Evolutionary conservation across 1,140 invertebrate genomes (phyloP).

Genomic region (Acarapis woodi): DNA sequence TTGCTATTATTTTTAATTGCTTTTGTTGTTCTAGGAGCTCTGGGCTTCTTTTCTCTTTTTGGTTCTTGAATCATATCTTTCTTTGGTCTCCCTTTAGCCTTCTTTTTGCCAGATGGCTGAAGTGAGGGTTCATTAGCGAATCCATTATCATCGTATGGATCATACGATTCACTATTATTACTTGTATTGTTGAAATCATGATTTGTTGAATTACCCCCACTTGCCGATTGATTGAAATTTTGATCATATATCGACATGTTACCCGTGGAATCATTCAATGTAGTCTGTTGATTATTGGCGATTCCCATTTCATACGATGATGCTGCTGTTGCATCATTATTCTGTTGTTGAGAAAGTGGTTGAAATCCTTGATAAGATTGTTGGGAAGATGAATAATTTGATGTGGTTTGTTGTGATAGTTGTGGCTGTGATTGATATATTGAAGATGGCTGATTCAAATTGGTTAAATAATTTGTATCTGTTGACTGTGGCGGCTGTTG

Average conservation of each 20-base stretch:
- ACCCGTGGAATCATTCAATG: not conserved
- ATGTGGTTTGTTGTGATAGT: not conserved
- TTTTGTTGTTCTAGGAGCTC: conserved; percentile 7
- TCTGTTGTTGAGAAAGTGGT: not conserved
- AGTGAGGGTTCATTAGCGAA: conserved; percentile 7
- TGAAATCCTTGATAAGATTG: not conserved
- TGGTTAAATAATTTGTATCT: no score
- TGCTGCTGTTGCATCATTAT: conserved; percentile 3
- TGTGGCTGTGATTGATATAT: conserved; percentile 2
- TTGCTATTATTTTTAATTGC: not conserved
- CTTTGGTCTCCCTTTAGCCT: conserved; percentile 10
- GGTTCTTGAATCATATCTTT: conserved; percentile 8
- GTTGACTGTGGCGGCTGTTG: not conserved
- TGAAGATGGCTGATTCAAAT: no score
- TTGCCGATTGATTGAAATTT: conserved; percentile 5
- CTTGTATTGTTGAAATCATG: conserved; percentile 4
- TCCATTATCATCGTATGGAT: conserved; percentile 9
- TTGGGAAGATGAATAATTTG: not conserved
- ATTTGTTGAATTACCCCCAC: not conserved
- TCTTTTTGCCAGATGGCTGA: conserved; percentile 6
- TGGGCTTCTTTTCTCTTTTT: conserved; percentile 11
- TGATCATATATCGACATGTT: conserved; percentile 5
- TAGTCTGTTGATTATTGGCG: not conserved
- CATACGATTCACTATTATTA: no score
- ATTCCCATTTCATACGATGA: conserved; percentile 3